These are phyloP conservation scores for Tokudaia tokunoshimensis DNA, from an alignment of 2,797 vertebrate species.

Conservation along the genomic window DNA sequence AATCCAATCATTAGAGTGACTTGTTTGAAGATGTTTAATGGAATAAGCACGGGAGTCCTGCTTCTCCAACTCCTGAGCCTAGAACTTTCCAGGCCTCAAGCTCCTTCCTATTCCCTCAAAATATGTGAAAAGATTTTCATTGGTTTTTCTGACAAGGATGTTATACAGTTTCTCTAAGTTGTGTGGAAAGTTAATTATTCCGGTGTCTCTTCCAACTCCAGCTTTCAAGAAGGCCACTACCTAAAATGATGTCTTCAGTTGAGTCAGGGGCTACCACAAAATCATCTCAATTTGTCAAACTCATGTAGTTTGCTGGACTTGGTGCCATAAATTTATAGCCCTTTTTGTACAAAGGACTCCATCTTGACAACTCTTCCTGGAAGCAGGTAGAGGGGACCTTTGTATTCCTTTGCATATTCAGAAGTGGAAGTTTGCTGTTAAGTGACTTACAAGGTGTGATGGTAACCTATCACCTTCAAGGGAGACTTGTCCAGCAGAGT, in stretches of 20 bases:
- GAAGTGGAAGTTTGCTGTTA: not conserved
- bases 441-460: not conserved
- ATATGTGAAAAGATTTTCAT: not conserved
- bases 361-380: not conserved
- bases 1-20: conserved; percentile 7
- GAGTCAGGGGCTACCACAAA: not conserved
- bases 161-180: not conserved
- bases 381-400: not conserved
- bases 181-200: conserved; percentile 6
- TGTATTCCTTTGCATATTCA: not conserved
- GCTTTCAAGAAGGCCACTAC: not conserved
- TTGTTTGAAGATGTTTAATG: not conserved
- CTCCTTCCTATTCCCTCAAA: not conserved
- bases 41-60: not conserved
- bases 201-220: not conserved
- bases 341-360: not conserved
- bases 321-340: not conserved
- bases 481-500: not conserved
- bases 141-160: conserved; percentile 1
- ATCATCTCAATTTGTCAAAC: not conserved
- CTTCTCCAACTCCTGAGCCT: not conserved
- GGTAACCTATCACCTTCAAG: not conserved
- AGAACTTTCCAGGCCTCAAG: not conserved
- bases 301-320: not conserved
- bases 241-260: not conserved